Evolutionary conservation across 2,113 vertebrate genomes (phyloP).

Genomic region (Myotis davidii): DNA sequence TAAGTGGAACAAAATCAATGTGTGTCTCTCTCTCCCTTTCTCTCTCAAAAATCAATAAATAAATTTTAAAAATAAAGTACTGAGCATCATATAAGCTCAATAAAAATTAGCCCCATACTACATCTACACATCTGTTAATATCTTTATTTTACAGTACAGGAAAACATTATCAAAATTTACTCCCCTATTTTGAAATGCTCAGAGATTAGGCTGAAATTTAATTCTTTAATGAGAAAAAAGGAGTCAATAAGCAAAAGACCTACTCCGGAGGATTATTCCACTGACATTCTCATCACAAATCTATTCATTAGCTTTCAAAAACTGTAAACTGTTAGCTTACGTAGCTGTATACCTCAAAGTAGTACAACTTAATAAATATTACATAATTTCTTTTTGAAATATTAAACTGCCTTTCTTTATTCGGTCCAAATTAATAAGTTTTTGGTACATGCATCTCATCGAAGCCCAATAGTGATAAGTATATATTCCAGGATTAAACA

Average conservation of each 20-base stretch:
- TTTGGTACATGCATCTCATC: background rate
- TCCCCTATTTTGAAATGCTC: constrained; percentile 20
- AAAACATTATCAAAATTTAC: constrained; percentile 25
- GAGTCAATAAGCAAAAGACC: background rate
- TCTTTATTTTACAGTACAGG: background rate
- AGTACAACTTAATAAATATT: constrained; percentile 36
- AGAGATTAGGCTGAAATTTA: constrained; percentile 19
- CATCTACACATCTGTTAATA: background rate
- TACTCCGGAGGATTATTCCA: background rate
- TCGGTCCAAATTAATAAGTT: constrained; percentile 28
- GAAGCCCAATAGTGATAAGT: constrained; percentile 28
- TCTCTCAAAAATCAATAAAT: background rate
- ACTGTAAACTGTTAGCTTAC: background rate
- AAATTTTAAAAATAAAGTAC: background rate
- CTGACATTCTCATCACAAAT: background rate
- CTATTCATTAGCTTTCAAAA: constrained; percentile 10
- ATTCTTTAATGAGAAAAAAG: constrained; percentile 34
- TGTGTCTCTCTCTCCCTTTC: background rate
- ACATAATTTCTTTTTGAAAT: constrained; percentile 53
- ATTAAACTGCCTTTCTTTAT: constrained; percentile 17
- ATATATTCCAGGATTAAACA: constrained; percentile 23
- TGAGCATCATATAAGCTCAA: background rate
- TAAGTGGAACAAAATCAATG: background rate
- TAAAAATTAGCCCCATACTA: background rate
- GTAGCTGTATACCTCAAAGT: background rate